phyloP scores from a whole-genome alignment of 2,888 invertebrate species.

The Microlaimidae sp. region DNA sequence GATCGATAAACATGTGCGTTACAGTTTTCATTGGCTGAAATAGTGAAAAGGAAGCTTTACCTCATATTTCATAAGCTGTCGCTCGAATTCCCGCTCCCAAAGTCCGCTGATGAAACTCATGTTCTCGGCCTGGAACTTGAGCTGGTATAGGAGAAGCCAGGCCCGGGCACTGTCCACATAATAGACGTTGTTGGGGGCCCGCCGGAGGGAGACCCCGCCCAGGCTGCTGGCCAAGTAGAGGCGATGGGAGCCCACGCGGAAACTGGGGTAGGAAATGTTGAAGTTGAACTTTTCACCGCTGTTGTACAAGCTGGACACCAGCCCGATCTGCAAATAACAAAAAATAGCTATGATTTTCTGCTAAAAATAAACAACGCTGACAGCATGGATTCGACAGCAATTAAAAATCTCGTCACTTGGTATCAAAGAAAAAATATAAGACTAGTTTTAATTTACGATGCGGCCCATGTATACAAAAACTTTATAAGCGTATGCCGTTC shows the following conservation, averaged over 20 bases:
- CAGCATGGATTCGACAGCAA: no score
- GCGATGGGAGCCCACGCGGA: constrained; percentile 19
- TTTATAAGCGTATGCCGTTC: no score
- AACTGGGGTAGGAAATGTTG: constrained; percentile 32
- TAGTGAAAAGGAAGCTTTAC: not conserved
- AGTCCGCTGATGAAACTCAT: constrained; percentile 30
- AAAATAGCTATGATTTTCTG: no score
- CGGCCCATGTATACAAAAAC: no score
- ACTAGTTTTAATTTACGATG: no score
- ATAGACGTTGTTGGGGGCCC: constrained; percentile 14
- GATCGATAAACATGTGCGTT: no score
- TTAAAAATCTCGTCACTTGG: no score
- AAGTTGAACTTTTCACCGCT: no score
- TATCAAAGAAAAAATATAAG: no score
- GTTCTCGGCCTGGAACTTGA: constrained; percentile 29
- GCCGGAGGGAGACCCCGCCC: constrained; percentile 27
- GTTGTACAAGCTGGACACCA: constrained; percentile 26
- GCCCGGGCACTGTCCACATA: constrained; percentile 26
- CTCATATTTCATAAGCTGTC: constrained; percentile 17
- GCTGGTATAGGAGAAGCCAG: constrained; percentile 34
- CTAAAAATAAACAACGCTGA: no score
- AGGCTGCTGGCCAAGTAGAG: constrained; percentile 29
- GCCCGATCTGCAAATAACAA: not conserved
- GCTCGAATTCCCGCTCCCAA: constrained; percentile 29
- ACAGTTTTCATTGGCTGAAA: not conserved